Percentiles rank a stretch among this genome's conserved stretches.
Conservation (phyloP, 2,113 vertebrate genomes). For the Xiphorhynchus elegans region DNA sequence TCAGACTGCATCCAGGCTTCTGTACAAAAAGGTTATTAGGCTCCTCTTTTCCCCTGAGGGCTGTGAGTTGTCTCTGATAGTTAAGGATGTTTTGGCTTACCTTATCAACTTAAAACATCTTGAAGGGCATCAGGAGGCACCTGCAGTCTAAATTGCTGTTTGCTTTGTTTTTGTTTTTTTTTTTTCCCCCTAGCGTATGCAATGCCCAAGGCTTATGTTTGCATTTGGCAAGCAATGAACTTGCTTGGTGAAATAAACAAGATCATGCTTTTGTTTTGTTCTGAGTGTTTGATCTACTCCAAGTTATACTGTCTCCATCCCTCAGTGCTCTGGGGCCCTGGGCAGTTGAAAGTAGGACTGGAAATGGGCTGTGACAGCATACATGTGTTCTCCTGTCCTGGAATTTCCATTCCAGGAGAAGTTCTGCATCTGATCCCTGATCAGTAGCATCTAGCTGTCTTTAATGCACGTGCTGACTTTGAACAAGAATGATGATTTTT, state of each 20-base stretch:
- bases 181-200: neutral
- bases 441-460: neutral
- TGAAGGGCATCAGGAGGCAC: slow-evolving; percentile 4
- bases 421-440: neutral
- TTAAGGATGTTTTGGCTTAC: neutral
- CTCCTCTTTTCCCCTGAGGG: neutral
- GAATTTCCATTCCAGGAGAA: neutral
- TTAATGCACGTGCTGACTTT: neutral
- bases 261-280: neutral
- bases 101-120: neutral
- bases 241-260: slow-evolving; percentile 8
- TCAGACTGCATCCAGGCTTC: neutral
- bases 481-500: neutral
- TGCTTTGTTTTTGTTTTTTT: neutral
- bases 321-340: neutral
- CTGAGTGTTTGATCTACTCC: neutral
- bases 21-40: neutral
- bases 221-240: neutral
- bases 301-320: neutral
- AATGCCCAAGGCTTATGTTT: slow-evolving; percentile 2
- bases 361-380: neutral
- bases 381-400: neutral
- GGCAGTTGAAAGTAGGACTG: neutral
- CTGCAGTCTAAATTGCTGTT: slow-evolving; percentile 2
- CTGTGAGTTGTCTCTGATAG: neutral